phyloP scores from a whole-genome alignment of 2,113 vertebrate genomes.

The Dendropsophus ebraccatus region DNA sequence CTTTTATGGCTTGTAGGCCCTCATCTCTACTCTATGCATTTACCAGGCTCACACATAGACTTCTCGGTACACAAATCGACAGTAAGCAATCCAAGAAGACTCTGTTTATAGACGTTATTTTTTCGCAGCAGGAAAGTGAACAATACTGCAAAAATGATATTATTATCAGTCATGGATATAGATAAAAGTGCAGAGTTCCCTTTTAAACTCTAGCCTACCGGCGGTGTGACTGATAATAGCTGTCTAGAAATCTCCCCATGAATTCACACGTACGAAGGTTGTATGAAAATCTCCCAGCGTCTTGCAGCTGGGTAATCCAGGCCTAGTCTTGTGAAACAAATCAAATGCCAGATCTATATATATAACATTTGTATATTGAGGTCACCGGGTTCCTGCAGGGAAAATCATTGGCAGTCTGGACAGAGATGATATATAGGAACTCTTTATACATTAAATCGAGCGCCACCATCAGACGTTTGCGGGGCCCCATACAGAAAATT shows the following conservation, averaged over 20 bases:
- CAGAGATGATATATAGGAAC: neutral
- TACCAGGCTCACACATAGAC: neutral
- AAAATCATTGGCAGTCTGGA: neutral
- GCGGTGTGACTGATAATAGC: neutral
- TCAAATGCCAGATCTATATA: neutral
- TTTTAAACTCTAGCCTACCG: neutral
- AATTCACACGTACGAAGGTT: neutral
- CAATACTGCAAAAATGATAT: neutral
- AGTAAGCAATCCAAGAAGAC: neutral
- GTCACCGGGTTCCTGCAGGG: neutral
- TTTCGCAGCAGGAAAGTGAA: neutral
- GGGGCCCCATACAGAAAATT: too few species aligned
- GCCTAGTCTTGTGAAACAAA: neutral
- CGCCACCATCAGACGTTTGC: too few species aligned
- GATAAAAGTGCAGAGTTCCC: neutral
- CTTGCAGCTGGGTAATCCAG: neutral
- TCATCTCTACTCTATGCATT: too few species aligned
- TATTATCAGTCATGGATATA: neutral
- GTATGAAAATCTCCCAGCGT: neutral
- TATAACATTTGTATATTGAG: neutral
- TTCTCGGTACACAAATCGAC: neutral
- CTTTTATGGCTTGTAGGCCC: too few species aligned
- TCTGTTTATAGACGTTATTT: neutral
- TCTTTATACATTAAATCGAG: neutral
- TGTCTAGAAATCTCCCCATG: slow-evolving; percentile 7